Base-by-base conservation (phyloP, 2,888 invertebrate species). In the Morpho helenor region DNA sequence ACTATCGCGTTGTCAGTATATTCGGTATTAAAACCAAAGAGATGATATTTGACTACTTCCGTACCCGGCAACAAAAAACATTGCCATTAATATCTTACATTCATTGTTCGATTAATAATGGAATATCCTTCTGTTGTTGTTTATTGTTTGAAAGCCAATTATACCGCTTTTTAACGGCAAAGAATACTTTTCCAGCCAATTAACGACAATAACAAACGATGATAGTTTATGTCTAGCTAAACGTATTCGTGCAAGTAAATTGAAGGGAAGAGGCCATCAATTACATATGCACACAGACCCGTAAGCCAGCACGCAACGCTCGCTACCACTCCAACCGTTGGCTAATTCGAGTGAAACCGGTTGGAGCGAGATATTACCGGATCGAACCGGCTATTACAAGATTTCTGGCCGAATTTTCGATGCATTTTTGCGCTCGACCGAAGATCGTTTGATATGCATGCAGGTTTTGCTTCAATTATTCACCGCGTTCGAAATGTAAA, bases 271-370 rank as follows among this genome's bases (percentile, higher is more conserved):
- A 71, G 73, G 74, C 73, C 74, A 77, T 77, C 79, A 75, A 84
- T 80, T 82, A 82, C 76, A 74, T 76, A 82, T 81, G 77, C 80
- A 79, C 77, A 80, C 73, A 76, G 69, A 73, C 71, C 68, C 71
- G 69, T 62, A 73, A 74, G 74, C 69, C 68, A 68, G 68, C 80
- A 81, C 77, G 80, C 78, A 76, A 78, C 75, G 71, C 59, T 71
- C 63, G 69, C 71, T 70, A 68, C 71, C 68, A 68, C 72, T 69
- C 70, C 68, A 70, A 71, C 71, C 74, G 70, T 66, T 61, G 61
- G 65, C 67, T 72, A 71, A 74, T 75, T 75, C 67, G 70, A 67
- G 68, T 71, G 65, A 70, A 73, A 73, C 71, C 66, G 66, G 62
- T 60, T 68, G 59, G 49, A 69, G 71, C 65, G 67, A 68, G 65